Conservation (phyloP, 2,797 vertebrate genomes). For the Ptychobarbus kaznakovi region DNA sequence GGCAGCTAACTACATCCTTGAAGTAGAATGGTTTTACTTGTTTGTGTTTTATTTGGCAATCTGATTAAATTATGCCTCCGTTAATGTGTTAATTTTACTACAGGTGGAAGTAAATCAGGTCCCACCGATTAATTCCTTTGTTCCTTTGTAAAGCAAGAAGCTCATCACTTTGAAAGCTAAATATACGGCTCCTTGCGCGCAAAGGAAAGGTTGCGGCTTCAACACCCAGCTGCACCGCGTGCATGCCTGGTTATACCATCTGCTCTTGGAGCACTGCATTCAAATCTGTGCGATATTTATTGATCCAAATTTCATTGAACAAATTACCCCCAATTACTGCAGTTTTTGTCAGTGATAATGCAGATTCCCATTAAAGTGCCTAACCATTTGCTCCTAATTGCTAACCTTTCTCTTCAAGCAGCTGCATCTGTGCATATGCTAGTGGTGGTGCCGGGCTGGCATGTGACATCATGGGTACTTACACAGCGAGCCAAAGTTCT, state of each 20-base stretch:
- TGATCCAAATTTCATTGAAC: constrained; percentile 58
- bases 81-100: constrained; percentile 61
- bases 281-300: constrained; percentile 59
- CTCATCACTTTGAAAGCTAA: constrained; percentile 12
- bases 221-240: constrained; percentile 21
- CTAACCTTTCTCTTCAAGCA: constrained; percentile 58
- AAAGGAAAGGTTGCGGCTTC: constrained; percentile 18
- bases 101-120: constrained; percentile 59
- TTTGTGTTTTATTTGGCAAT: constrained; percentile 55
- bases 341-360: constrained; percentile 53
- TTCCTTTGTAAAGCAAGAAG: constrained; percentile 30
- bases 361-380: constrained; percentile 50
- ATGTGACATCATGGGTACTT: background rate
- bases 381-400: constrained; percentile 56
- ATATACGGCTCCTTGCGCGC: background rate
- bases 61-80: constrained; percentile 61
- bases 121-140: constrained; percentile 50
- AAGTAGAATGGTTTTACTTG: constrained; percentile 53
- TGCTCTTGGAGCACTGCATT: constrained; percentile 46
- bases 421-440: constrained; percentile 43
- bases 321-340: constrained; percentile 63
- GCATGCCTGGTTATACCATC: constrained; percentile 49
- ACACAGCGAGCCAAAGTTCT: background rate
- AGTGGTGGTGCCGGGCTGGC: background rate
- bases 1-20: constrained; percentile 55